Evolutionary conservation across 2,113 vertebrate species (phyloP).

Genomic region (Lampris megalopsis): DNA sequence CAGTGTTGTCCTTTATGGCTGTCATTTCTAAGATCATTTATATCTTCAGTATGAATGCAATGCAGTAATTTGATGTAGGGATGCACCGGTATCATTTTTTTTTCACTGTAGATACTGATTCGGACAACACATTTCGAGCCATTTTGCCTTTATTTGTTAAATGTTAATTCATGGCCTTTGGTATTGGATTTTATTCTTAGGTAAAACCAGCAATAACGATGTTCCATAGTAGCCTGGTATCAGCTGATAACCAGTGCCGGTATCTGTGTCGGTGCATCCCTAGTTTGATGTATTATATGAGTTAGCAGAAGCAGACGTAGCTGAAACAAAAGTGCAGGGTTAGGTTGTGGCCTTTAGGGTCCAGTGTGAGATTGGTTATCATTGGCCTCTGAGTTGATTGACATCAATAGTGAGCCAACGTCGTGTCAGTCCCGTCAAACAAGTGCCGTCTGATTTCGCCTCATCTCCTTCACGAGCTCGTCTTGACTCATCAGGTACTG

Average conservation of each 20-base stretch:
- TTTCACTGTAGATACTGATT: too few species aligned
- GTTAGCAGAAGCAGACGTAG: constrained; percentile 3
- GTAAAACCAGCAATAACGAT: too few species aligned
- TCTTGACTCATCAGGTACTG: constrained; percentile 90
- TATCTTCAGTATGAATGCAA: neutral
- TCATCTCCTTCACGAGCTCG: constrained; percentile 85
- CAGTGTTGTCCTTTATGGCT: neutral
- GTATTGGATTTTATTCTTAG: too few species aligned
- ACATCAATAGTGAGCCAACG: constrained; percentile 60
- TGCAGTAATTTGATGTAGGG: neutral
- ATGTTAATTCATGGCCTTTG: too few species aligned
- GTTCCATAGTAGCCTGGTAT: too few species aligned
- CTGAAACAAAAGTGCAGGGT: constrained; percentile 15
- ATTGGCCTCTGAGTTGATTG: constrained; percentile 38
- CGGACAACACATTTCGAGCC: too few species aligned
- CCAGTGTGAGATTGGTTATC: constrained; percentile 7
- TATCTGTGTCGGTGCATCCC: too few species aligned
- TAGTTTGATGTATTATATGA: constrained; percentile 23
- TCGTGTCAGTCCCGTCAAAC: constrained; percentile 68
- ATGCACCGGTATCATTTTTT: too few species aligned
- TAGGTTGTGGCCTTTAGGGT: constrained; percentile 11
- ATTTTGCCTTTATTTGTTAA: too few species aligned
- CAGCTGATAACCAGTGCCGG: too few species aligned
- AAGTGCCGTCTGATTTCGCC: constrained; percentile 76
- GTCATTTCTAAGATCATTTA: neutral